Evolutionary conservation across 1,140 invertebrate species (phyloP), one percentile per base, ranked within the genome.

Genomic region (Drosophila sechellia): DNA sequence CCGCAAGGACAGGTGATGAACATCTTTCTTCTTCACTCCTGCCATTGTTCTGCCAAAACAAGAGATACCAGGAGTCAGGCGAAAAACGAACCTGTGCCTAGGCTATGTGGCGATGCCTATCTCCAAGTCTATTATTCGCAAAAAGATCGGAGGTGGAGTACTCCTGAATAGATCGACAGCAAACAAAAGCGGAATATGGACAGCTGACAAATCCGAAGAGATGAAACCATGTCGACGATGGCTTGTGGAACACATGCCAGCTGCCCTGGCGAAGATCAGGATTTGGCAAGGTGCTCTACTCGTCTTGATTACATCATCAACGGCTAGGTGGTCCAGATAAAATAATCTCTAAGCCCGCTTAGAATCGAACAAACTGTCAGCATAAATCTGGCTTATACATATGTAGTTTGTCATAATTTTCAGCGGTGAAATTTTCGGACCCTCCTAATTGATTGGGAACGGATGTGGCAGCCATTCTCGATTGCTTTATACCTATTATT

Each of bases 401-500:
- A 22, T 22, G 20, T 55, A 77, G 56, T 73, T 84, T 77, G 79
- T 89, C 84, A 87, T 87, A 84, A 84, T 74, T 89, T 55, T 70
- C 35, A 5, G 22, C 22, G 43, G 15, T 31, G 43, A 61, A 6
- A 52, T 31, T 43, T 71, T 37, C 35, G n/a, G n/a, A 46, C 45
- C 56, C 45, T 55, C 43, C 77, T 79, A 89, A 87, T 87, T 83
- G 84, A 89, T 79, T 77, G 79, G 79, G 76, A 86, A 68, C 90
- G 89, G 90, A 91, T 91, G 79, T 91, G 64, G 72, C 56, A 46
- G 55, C 50, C 50, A 77, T 79, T 75, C 53, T 46, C 20, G 12
- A 52, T 35, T 61, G 45, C 39, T 60, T 37, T 54, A 91, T 80
- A 89, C 84, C 90, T 90, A 83, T 91, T 91, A 91, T 91, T 91